Evolutionary conservation across 2,888 invertebrate genomes (phyloP).

Genomic region (Galeopsomyia nigrocyanea): DNA sequence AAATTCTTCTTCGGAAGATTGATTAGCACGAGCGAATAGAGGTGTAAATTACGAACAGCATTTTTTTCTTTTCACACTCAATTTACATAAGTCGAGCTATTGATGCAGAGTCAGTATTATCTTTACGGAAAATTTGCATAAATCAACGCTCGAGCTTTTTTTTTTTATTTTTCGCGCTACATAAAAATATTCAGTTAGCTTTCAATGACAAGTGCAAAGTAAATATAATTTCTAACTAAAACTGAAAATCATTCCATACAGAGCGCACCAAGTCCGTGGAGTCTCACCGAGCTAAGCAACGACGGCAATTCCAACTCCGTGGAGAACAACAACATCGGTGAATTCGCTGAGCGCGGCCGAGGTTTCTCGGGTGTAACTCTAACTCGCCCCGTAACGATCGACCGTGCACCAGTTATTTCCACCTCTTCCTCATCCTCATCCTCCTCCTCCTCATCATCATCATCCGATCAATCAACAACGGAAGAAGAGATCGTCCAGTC

Average conservation of each 20-base stretch:
- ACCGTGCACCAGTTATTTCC: constrained; percentile 3
- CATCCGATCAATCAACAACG: background rate
- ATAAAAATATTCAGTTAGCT: too few species aligned
- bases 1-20: too few species aligned
- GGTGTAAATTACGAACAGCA: too few species aligned
- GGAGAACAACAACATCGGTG: constrained; percentile 56
- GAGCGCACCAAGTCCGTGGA: constrained; percentile 59
- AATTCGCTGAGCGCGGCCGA: constrained; percentile 59
- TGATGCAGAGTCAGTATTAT: too few species aligned
- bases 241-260: background rate
- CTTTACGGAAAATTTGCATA: too few species aligned
- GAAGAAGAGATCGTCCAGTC: constrained; percentile 75
- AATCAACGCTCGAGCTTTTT: too few species aligned
- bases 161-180: too few species aligned
- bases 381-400: constrained; percentile 27
- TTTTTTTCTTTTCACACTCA: too few species aligned
- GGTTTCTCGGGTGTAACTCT: constrained; percentile 57
- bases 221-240: too few species aligned
- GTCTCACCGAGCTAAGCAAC: constrained; percentile 59
- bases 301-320: constrained; percentile 63
- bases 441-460: background rate
- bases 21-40: too few species aligned
- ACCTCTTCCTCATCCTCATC: background rate
- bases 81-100: too few species aligned
- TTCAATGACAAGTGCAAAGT: background rate